Evolutionary conservation across 2,113 vertebrate species (phyloP).

Genomic region (Corydoras sp.): DNA sequence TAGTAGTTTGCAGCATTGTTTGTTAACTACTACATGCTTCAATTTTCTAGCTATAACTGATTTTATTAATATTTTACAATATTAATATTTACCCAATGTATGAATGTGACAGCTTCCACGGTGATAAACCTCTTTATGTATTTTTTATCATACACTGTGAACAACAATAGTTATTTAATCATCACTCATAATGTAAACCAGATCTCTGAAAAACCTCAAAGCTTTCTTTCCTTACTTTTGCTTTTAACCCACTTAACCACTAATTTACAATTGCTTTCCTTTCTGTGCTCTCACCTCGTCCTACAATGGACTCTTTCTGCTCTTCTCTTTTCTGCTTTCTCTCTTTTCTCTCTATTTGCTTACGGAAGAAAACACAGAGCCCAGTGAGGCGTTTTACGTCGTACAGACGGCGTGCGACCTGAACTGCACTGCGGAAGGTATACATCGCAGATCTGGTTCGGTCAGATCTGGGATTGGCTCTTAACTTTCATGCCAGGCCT

Average conservation of each 20-base stretch:
- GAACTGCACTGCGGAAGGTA: constrained; percentile 99
- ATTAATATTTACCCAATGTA: too few relatives aligned
- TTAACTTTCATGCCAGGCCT: background rate
- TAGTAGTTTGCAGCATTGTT: too few relatives aligned
- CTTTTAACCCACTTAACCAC: constrained; percentile 34
- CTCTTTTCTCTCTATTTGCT: constrained; percentile 54
- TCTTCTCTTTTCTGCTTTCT: constrained; percentile 41
- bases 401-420: constrained; percentile 97
- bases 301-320: constrained; percentile 47
- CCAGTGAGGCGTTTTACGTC: constrained; percentile 96
- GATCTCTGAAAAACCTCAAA: background rate
- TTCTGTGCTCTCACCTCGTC: constrained; percentile 54
- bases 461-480: constrained; percentile 52
- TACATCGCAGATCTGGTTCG: constrained; percentile 79
- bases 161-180: too few relatives aligned
- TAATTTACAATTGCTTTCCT: constrained; percentile 32
- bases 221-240: constrained; percentile 13
- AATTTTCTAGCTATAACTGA: too few relatives aligned
- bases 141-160: too few relatives aligned
- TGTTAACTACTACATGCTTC: too few relatives aligned
- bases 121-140: too few relatives aligned
- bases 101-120: too few relatives aligned
- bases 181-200: too few relatives aligned
- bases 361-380: constrained; percentile 87
- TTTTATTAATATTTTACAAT: too few relatives aligned